Percentiles rank a stretch among this genome's conserved stretches.
Conservation (phyloP, 2,113 vertebrate species). For the Uropsilus gracilis region DNA sequence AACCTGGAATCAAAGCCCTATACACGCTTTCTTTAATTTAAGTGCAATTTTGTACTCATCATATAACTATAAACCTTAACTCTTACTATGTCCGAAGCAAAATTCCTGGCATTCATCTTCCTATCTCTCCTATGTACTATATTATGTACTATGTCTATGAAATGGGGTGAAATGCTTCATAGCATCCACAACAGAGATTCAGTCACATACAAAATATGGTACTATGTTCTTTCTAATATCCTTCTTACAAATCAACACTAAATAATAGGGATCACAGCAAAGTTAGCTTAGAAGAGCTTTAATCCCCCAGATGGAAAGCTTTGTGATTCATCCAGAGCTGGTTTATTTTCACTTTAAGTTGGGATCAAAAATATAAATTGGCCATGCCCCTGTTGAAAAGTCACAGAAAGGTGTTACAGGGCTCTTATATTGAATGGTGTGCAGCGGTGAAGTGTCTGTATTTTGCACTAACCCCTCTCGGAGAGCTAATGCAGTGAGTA, state of each 20-base stretch:
- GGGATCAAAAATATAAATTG: constrained; percentile 20
- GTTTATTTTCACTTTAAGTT: constrained; percentile 43
- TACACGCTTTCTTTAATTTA: background rate
- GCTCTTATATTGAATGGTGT: constrained; percentile 23
- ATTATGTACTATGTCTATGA: background rate
- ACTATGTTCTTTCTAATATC: background rate
- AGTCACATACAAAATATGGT: background rate
- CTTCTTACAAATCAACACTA: constrained; percentile 32
- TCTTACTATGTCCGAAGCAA: background rate
- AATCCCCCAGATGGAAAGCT: constrained; percentile 51
- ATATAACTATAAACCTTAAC: constrained; percentile 20
- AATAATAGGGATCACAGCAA: constrained; percentile 48
- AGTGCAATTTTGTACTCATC: background rate
- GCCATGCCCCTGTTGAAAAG: constrained; percentile 16
- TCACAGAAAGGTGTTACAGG: constrained; percentile 21
- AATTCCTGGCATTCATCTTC: background rate
- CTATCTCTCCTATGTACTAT: background rate
- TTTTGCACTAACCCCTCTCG: constrained; percentile 74
- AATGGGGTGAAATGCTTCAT: background rate
- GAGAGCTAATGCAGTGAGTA: constrained; percentile 82
- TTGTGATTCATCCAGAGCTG: constrained; percentile 4
- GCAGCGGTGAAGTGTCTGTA: constrained; percentile 46
- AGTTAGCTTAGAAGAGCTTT: constrained; percentile 1
- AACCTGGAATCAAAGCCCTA: constrained; percentile 12
- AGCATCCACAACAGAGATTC: background rate